Conservation (phyloP, 2,888 invertebrate genomes). For the Eupithecia centaureata region DNA sequence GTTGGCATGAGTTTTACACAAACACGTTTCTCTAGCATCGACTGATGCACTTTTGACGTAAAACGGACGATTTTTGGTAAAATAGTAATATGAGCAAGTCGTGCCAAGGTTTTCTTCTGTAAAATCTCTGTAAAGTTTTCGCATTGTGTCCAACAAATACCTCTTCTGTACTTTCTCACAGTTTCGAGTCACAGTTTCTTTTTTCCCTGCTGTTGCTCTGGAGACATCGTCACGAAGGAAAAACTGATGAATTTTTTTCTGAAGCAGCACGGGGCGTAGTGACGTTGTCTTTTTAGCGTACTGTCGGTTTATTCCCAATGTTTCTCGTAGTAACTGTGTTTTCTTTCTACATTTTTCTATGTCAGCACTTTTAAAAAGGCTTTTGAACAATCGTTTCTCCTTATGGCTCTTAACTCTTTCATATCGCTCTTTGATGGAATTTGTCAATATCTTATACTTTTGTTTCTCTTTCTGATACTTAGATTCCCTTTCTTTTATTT, state of each 20-base stretch:
- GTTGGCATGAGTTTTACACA: conserved; percentile 19
- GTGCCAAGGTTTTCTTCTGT: neutral
- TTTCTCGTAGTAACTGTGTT: neutral
- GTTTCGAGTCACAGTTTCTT: neutral
- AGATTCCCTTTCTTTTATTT: neutral
- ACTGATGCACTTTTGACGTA: conserved; percentile 18
- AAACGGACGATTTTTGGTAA: conserved; percentile 13
- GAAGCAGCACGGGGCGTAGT: neutral
- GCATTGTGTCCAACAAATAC: conserved; percentile 17
- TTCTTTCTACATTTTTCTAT: conserved; percentile 4
- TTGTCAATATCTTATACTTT: neutral
- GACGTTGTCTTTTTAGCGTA: neutral
- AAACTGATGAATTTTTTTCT: neutral
- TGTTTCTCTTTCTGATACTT: too few relatives aligned
- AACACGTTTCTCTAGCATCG: conserved; percentile 18
- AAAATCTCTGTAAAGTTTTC: conserved; percentile 20
- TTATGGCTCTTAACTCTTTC: neutral
- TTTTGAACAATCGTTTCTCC: neutral
- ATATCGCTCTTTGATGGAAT: neutral
- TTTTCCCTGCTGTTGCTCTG: neutral
- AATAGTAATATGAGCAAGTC: conserved; percentile 9
- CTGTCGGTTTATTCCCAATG: conserved; percentile 3
- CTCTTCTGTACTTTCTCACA: neutral
- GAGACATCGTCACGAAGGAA: neutral
- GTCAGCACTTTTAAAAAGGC: neutral